Base-by-base conservation (phyloP, 2,888 invertebrate genomes). In the Tholera decimalis region DNA sequence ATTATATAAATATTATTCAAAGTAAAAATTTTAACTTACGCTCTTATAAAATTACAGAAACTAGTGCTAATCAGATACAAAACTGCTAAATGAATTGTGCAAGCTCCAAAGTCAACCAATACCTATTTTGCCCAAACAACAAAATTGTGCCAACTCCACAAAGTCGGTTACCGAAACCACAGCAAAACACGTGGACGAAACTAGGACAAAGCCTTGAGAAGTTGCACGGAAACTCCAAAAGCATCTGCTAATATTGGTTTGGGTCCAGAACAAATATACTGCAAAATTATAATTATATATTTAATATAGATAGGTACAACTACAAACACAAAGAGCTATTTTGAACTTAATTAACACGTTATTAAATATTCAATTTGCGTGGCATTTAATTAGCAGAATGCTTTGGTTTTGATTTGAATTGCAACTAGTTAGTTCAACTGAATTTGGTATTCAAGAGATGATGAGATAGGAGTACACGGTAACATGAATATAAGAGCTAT, bases 401-500 rank as follows among this genome's bases (percentile, higher is more conserved):
- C 62, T 73, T 62, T 41, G 76, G 43, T 70, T 75, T 57, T 55
- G 37, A 46, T 74, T 60, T 53, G 56, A 71, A 70, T 37, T 66
- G 20, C 44, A 28, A 44, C 24, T 70, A 47, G 67, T 58, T 51
- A 58, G 58, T 51, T 50, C 5, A 53, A 53, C 15, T 18, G 28
- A 54, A 54, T 54, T 72, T 47, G 18, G 22, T 46, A 39, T 71
- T 53, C 51, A 46, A 30, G 11, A 39, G 22, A 37, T 62, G 9
- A 24, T 49, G 69, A 20, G 35, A 11, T 30, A 9, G 11, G n/a
- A n/a, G n/a, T n/a, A n/a, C n/a, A n/a, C n/a, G n/a, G n/a, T n/a
- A n/a, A n/a, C n/a, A n/a, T n/a, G n/a, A n/a, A n/a, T 35, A 33
- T 6, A 26, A 9, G 2, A 49, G 39, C 33, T 57, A 35, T 56